Base-by-base conservation (phyloP, 1,140 invertebrate species). In the Drosophila prosaltans region DNA sequence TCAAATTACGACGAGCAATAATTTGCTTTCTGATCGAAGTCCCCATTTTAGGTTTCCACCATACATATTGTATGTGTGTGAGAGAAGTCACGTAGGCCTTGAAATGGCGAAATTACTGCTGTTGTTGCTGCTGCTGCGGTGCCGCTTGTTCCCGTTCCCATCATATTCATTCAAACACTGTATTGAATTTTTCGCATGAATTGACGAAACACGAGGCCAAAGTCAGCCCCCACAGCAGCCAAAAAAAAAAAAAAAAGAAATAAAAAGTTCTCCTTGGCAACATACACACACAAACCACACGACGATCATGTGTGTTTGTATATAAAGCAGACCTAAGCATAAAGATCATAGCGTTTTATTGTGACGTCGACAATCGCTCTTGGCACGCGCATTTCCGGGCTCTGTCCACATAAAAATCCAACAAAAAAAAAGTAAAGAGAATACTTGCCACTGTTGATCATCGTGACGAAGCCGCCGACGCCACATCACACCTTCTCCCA, bases 71-170 rank as follows among this genome's bases (percentile, higher is more conserved):
- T 16, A 51, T 51, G 45, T 86, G 83, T 81, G 82, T 86, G 83
- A 86, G 83, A 88, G 80, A 74, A 88, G 83, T 86, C 83, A 86
- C 83, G 83, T 86, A 86, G 83, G 83, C 83, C 83, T 86, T 86
- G 83, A 86, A 86, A 80, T 73, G 66, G 83, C 72, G 65, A 88
- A 81, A 79, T 88, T 86, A 66, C 83, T 86, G 68, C 61, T 65
- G 64, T 67, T 57, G 48, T 36, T 36, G 32, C 41, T 30, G 41
- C 16, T 39, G 64, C 24, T 24, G 9, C 60, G 30, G 11, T 58
- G 59, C 41, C 45, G 58, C 36, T 76, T 54, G 63, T 39, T 24
- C 60, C 40, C 68, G 55, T 55, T 58, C 73, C 62, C 81, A 74
- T 74, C 62, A 70, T 74, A 71, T 86, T 80, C 81, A 83, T 83